phyloP scores from a whole-genome alignment of 2,888 invertebrate species.

The Agrotis puta region DNA sequence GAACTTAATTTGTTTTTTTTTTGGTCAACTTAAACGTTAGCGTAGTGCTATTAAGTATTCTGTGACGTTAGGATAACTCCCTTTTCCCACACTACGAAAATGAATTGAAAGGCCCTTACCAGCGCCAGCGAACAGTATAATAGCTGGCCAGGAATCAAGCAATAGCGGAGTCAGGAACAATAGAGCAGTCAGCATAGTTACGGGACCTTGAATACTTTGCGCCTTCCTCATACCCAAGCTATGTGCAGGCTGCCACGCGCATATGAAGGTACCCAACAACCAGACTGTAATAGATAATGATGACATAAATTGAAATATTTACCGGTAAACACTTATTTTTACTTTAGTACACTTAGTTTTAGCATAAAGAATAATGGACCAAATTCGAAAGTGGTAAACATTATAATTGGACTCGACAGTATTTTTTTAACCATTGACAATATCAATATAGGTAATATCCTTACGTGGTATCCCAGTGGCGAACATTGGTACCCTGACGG shows the following conservation, averaged over 20 bases:
- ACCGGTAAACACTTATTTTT: not conserved
- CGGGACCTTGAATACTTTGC: conserved; percentile 80
- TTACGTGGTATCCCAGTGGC: conserved; percentile 84
- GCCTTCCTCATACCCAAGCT: conserved; percentile 79
- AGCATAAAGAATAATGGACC: not conserved
- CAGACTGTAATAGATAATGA: conserved; percentile 83
- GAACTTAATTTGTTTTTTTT: no score
- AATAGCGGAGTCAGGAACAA: conserved; percentile 91
- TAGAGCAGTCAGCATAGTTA: conserved; percentile 87
- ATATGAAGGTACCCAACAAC: conserved; percentile 86
- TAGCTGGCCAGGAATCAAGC: conserved; percentile 91
- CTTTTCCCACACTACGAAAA: no score
- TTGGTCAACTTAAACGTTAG: no score
- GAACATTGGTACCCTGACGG: conserved; percentile 80
- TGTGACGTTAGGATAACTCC: no score
- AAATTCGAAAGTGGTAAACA: not conserved
- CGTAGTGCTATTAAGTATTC: no score
- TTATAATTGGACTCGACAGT: not conserved
- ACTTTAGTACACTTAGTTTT: no score
- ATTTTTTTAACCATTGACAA: not conserved
- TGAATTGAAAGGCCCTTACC: conserved; percentile 80
- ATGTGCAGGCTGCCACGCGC: conserved; percentile 90
- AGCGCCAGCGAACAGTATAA: conserved; percentile 91
- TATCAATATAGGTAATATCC: conserved; percentile 33
- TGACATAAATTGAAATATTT: not conserved